phyloP scores from a whole-genome alignment of 1,140 invertebrate genomes.

The Drosophila saltans region DNA sequence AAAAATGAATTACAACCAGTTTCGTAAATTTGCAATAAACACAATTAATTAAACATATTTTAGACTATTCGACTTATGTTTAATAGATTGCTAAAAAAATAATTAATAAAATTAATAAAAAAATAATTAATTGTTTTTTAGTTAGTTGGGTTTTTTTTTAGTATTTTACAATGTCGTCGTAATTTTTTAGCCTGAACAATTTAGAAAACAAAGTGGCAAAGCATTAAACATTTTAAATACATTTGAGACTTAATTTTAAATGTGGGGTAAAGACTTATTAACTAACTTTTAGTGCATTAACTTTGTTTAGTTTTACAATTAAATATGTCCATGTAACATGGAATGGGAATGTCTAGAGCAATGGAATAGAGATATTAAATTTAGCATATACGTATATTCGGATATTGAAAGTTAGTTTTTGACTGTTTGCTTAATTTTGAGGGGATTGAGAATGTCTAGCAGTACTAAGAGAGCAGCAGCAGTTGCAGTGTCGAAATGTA shows the following conservation, averaged over 20 bases:
- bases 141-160: slow-evolving; percentile 48
- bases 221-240: slow-evolving; percentile 47
- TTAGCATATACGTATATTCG: slow-evolving; percentile 43
- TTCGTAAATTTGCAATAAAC: slow-evolving; percentile 18
- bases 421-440: no score
- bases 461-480: no score
- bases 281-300: slow-evolving; percentile 53
- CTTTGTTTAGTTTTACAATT: slow-evolving; percentile 26
- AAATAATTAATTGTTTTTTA: slow-evolving; percentile 33
- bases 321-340: slow-evolving; percentile 84
- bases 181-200: slow-evolving; percentile 37
- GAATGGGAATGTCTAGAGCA: slow-evolving; percentile 91
- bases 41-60: slow-evolving; percentile 46
- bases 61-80: slow-evolving; percentile 65
- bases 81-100: slow-evolving; percentile 55
- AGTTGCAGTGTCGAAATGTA: no score
- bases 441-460: no score
- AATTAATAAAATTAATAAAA: no score
- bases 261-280: slow-evolving; percentile 19
- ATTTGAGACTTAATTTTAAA: slow-evolving; percentile 63
- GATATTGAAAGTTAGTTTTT: slow-evolving; percentile 33
- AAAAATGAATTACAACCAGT: no score
- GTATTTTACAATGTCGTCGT: slow-evolving; percentile 69
- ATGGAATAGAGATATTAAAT: slow-evolving; percentile 31
- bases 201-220: slow-evolving; percentile 50